Base-by-base conservation (phyloP, 2,888 invertebrate genomes). In the Stegophylla sp. region DNA sequence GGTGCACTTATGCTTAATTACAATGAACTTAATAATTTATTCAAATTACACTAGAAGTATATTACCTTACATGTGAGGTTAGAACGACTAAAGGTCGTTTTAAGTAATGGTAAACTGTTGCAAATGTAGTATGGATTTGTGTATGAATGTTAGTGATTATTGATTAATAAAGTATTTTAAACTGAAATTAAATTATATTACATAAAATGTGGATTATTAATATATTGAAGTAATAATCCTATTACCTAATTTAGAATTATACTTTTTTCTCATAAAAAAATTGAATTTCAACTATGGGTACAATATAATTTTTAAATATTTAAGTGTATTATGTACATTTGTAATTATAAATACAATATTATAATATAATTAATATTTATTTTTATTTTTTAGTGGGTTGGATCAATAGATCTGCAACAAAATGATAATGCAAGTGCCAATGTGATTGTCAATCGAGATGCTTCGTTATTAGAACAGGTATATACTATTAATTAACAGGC, bases 391-490 rank as follows among this genome's bases (percentile, higher is more conserved):
- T 83, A 90, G 90, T 96, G 95, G 94, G 95, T 96, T 74, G 93
- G 93, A n/a, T 94, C 91, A 84, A 92, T 98, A 85, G 97, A 97
- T 86, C 88, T 96, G 84, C 90, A 88, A 84, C 89, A 90, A 73
- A 96, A 95, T 87, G 94, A 94, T 0, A 89, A 91, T 82, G 98
- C 98, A 17, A 95, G 98, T 88, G 89, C 91, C 51, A 98, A 94
- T 88, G 91, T 99, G 83, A 88, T 96, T 51, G 94, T 98, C 17
- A 91, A 94, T 77, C 90, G 91, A 83, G 91, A 92, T 79, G 91
- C 90, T 20, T 89, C 90, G 72, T 94, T 97, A 92, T 87, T 90
- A 56, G 91, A 93, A 77, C 92, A 92, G 88, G 89, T 88, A 84
- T n/a, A n/a, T n/a, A 20, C 7, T 1, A 51, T n/a, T 51, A n/a